Base-by-base conservation (phyloP, 2,888 invertebrate genomes). In the Hirtodrosophila cameraria region DNA sequence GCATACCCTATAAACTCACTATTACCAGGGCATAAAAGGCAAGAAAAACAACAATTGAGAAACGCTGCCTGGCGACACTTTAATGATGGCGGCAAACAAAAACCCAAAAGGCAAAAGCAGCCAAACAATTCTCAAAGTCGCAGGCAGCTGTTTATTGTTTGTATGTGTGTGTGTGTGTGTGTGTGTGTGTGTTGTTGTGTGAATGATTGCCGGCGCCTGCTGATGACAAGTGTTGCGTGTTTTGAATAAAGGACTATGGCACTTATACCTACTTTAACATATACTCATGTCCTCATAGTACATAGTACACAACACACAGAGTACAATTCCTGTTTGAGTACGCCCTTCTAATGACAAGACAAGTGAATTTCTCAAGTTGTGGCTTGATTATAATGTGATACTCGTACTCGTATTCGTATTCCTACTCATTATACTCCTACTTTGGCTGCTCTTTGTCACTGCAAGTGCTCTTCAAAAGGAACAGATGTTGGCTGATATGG, bases 201-300 rank as follows among this genome's bases (percentile, higher is more conserved):
- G 74, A 80, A 77, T 80, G 83, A 81, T 86, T 83, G 84, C 46
- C 43, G 64, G 62, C 68, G 86, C 75, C 75, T 86, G 86, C 42
- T 72, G 86, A 84, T 86, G 82, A 83, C 86, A 83, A 83, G 82
- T 83, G 82, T 84, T 84, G 86, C 82, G 86, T 73, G 84, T 77
- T 82, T 84, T 82, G 86, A 82, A 82, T 82, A 84, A 64, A 80
- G 71, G 62, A 75, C 69, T 54, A 55, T 63, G 16, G 25, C 35
- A 64, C 74, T 60, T 46, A 48, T 41, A 53, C 46, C 39, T 28
- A 50, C 39, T 48, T 38, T 30, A 15, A 20, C 46, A 38, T 33
- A 39, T 39, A 42, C 42, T 11, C 35, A 35, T 45, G 28, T 46
- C 8, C 18, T 13, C 28, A 39, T 30, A 31, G 27, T 45, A n/a